Percentiles rank a stretch among this genome's conserved stretches.
phyloP scores from a whole-genome alignment of 2,888 invertebrate genomes.

The Hyposoter dolosus region DNA sequence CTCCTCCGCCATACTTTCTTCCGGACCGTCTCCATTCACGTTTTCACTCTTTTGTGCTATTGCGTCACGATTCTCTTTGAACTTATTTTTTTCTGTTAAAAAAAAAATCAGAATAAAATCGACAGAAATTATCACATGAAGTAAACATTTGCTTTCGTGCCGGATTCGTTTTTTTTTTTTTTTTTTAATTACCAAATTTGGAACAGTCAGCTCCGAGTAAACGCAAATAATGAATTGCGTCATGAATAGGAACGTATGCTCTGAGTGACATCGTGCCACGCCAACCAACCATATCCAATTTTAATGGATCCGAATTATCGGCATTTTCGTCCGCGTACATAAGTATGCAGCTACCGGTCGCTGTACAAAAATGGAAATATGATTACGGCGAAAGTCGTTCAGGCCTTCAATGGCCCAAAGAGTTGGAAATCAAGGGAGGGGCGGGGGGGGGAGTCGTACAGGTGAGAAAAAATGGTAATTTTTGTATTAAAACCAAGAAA shows the following conservation, averaged over 20 bases:
- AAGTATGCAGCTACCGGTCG: conserved; percentile 92
- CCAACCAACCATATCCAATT: conserved; percentile 94
- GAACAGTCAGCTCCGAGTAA: conserved; percentile 94
- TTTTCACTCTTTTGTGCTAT: conserved; percentile 74
- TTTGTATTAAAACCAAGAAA: conserved; percentile 47
- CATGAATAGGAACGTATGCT: conserved; percentile 94
- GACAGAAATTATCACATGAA: conserved; percentile 80
- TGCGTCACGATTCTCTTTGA: conserved; percentile 86
- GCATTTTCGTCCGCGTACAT: conserved; percentile 86
- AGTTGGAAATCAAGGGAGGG: too few relatives aligned
- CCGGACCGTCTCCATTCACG: conserved; percentile 63
- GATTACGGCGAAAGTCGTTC: neutral
- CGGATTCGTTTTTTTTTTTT: neutral
- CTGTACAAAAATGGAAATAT: conserved; percentile 79
- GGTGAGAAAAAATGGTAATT: neutral
- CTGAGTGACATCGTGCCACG: conserved; percentile 94
- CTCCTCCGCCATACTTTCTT: conserved; percentile 60
- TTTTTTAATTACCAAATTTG: conserved; percentile 89
- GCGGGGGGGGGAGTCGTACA: neutral
- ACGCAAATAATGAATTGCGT: conserved; percentile 94
- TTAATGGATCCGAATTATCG: conserved; percentile 85
- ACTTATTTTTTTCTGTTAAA: conserved; percentile 89
- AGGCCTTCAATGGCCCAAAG: too few relatives aligned
- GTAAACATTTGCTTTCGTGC: neutral
- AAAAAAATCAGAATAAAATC: neutral